Percentiles rank a stretch among this genome's conserved stretches.
These are phyloP conservation scores for Tachycineta bicolor DNA, from an alignment of 2,113 vertebrate species.

Conservation along the genomic window DNA sequence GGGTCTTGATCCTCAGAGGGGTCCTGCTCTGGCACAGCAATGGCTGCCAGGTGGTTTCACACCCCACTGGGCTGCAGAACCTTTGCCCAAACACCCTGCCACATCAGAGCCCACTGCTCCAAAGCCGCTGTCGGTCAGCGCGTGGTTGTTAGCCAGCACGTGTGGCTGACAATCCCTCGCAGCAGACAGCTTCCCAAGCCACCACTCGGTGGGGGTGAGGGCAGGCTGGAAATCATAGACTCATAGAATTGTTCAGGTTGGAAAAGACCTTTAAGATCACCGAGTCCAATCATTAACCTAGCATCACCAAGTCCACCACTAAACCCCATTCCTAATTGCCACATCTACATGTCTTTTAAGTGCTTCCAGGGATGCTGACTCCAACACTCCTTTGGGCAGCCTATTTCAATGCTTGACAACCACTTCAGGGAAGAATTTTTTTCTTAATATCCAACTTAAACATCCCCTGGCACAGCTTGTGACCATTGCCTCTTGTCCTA, in stretches of 20 bases:
- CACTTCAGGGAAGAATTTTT: neutral
- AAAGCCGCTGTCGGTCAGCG: neutral
- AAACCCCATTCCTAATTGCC: neutral
- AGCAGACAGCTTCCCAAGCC: neutral
- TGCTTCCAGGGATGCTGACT: neutral
- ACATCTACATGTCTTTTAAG: neutral
- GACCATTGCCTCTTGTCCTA: neutral
- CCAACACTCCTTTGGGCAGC: neutral
- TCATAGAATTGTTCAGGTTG: neutral
- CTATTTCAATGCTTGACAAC: neutral
- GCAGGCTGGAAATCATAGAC: neutral
- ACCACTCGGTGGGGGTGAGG: fast-evolving
- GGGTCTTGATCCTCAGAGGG: neutral
- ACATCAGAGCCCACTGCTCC: neutral
- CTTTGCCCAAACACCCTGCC: neutral
- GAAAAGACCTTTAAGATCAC: neutral
- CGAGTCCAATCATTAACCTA: neutral
- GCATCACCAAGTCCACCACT: neutral
- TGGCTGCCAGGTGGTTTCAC: neutral
- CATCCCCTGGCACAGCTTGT: neutral
- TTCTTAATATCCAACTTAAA: neutral
- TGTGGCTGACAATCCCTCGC: neutral
- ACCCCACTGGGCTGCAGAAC: fast-evolving
- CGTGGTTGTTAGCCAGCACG: fast-evolving
- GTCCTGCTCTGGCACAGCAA: neutral